A percentile compares a stretch with the other conserved stretches of the same genome.
Evolutionary conservation across 2,888 invertebrate species (phyloP).

Genomic region (Abrostola triplasia): DNA sequence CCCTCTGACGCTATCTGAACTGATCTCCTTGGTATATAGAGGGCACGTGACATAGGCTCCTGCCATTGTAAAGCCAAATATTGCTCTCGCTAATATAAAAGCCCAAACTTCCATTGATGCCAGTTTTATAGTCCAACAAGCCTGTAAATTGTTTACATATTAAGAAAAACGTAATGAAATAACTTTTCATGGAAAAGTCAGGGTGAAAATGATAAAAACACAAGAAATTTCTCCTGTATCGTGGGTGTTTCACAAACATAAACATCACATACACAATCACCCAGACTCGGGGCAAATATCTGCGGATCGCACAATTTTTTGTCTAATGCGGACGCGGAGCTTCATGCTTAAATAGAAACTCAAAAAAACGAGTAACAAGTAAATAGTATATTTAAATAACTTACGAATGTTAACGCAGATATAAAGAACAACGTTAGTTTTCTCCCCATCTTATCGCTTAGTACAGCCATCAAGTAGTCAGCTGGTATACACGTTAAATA

Average conservation of each 20-base stretch:
- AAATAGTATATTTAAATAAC: slow-evolving; percentile 51
- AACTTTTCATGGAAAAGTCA: too few species aligned
- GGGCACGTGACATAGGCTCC: slow-evolving; percentile 79
- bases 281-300: too few species aligned
- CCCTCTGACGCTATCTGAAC: slow-evolving; percentile 86
- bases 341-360: too few species aligned
- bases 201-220: too few species aligned
- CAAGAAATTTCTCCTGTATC: too few species aligned
- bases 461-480: slow-evolving; percentile 66
- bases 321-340: too few species aligned
- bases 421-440: slow-evolving; percentile 70
- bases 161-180: too few species aligned
- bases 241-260: too few species aligned
- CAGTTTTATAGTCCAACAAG: slow-evolving; percentile 70
- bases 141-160: slow-evolving; percentile 45
- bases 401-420: slow-evolving; percentile 69
- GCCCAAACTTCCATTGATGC: slow-evolving; percentile 73
- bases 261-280: too few species aligned
- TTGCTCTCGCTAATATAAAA: slow-evolving; percentile 69
- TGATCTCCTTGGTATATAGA: slow-evolving; percentile 88
- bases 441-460: slow-evolving; percentile 74
- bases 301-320: too few species aligned
- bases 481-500: slow-evolving; percentile 69
- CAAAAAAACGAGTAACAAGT: too few species aligned
- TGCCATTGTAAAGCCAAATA: slow-evolving; percentile 74